phyloP scores from a whole-genome alignment of 2,888 invertebrate species.

The Augochlorella aurata region DNA sequence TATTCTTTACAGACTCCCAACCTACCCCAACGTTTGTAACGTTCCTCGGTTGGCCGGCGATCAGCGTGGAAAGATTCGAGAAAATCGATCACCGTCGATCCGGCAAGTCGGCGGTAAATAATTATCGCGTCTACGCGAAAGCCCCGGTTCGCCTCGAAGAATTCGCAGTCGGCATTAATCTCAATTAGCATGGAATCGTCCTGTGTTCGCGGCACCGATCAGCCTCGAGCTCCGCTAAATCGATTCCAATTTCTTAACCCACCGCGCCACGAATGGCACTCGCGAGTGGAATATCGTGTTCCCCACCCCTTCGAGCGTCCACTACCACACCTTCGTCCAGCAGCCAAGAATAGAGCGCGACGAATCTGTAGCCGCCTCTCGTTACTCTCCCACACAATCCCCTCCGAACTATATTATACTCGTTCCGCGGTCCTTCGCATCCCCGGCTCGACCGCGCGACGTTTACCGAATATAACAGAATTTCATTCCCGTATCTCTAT shows the following conservation, averaged over 20 bases:
- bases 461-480: constrained; percentile 34
- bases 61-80: too few species aligned
- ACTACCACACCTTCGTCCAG: background rate
- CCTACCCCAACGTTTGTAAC: too few species aligned
- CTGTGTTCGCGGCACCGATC: constrained; percentile 45
- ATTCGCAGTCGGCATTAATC: constrained; percentile 70
- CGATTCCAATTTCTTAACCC: constrained; percentile 63
- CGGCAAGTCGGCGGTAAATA: too few species aligned
- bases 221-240: constrained; percentile 44
- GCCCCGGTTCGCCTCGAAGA: constrained; percentile 61
- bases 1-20: too few species aligned
- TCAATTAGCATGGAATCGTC: constrained; percentile 68
- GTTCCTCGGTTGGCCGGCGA: too few species aligned
- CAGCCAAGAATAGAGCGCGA: constrained; percentile 12
- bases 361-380: background rate
- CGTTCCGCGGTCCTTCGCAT: background rate
- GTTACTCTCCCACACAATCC: background rate
- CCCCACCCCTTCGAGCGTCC: constrained; percentile 16
- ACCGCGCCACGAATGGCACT: constrained; percentile 5
- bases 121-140: constrained; percentile 69
- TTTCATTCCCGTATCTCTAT: constrained; percentile 34
- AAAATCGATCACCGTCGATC: too few species aligned
- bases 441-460: background rate
- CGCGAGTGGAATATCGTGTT: constrained; percentile 64
- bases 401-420: background rate